These are phyloP conservation scores for Amniataba percoides DNA, from an alignment of 2,797 vertebrate genomes.

Conservation along the genomic window DNA sequence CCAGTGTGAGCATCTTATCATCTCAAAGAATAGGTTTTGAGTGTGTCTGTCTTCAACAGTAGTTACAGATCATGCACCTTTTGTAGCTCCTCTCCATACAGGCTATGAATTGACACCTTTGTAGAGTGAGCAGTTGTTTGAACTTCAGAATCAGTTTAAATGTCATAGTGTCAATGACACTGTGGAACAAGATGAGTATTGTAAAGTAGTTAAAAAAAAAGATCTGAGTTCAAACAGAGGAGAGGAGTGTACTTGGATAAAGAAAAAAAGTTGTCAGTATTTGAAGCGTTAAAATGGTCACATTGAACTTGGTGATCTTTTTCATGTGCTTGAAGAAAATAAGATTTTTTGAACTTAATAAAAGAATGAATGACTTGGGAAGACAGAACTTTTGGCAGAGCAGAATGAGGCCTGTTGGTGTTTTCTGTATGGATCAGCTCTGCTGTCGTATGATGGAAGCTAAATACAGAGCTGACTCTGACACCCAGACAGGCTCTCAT, in stretches of 20 bases:
- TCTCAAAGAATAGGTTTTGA: too few relatives aligned
- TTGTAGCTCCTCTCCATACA: too few relatives aligned
- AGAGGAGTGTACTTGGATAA: not conserved
- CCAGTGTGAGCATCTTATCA: too few relatives aligned
- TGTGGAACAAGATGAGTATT: not conserved
- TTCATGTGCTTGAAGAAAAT: conserved; percentile 14
- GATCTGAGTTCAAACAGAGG: not conserved
- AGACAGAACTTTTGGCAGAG: not conserved
- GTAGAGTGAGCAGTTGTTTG: not conserved
- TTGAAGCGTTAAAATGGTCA: not conserved
- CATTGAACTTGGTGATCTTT: not conserved
- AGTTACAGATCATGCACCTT: too few relatives aligned
- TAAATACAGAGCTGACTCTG: conserved; percentile 56
- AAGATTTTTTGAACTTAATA: not conserved
- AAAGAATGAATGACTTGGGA: not conserved
- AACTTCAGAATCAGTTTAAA: not conserved
- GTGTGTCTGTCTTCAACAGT: too few relatives aligned
- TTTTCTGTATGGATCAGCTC: conserved; percentile 31
- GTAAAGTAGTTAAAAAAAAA: too few relatives aligned
- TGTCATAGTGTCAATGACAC: not conserved
- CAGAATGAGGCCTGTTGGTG: conserved; percentile 15
- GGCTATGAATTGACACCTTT: too few relatives aligned
- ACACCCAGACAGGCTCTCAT: conserved; percentile 49
- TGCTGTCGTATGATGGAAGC: conserved; percentile 32
- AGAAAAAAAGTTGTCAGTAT: not conserved